Conservation (phyloP, 2,888 invertebrate species). For the Latrodectus hesperus region DNA sequence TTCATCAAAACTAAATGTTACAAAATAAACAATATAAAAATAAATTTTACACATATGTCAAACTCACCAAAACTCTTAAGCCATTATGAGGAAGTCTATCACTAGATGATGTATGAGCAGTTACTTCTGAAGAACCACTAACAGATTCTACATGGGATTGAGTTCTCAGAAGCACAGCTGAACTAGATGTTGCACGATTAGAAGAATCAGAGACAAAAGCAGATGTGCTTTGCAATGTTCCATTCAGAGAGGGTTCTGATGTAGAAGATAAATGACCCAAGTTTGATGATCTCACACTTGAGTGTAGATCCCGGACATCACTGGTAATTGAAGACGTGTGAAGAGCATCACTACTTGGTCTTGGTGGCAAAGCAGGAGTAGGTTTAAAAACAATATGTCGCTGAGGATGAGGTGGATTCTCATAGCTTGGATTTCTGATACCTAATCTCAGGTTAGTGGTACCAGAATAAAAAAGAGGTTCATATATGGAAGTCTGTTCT, state of each 20-base stretch:
- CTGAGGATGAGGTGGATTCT: conserved; percentile 55
- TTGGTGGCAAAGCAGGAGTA: conserved; percentile 61
- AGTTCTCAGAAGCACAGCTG: conserved; percentile 37
- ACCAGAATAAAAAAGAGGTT: conserved; percentile 56
- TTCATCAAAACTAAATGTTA: no score
- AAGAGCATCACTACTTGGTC: conserved; percentile 34
- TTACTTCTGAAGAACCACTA: conserved; percentile 24
- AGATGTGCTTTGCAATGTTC: conserved; percentile 8
- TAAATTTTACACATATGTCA: neutral
- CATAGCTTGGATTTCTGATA: conserved; percentile 64
- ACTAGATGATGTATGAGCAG: conserved; percentile 36
- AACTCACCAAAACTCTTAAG: conserved; percentile 16
- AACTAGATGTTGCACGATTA: neutral
- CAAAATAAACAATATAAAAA: no score
- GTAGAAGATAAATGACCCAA: conserved; percentile 40
- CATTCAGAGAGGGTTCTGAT: conserved; percentile 62
- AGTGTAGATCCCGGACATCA: conserved; percentile 34
- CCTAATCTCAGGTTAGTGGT: conserved; percentile 25
- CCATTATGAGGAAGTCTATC: conserved; percentile 70
- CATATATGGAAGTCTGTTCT: conserved; percentile 39
- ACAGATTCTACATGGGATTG: conserved; percentile 37
- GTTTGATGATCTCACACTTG: conserved; percentile 15
- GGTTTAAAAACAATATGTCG: conserved; percentile 35
- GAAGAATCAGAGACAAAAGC: neutral
- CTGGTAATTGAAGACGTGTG: conserved; percentile 13